Percentiles rank a stretch among this genome's conserved stretches.
Conservation (phyloP, 2,888 invertebrate species). For the Rhamphomyia laevipes region DNA sequence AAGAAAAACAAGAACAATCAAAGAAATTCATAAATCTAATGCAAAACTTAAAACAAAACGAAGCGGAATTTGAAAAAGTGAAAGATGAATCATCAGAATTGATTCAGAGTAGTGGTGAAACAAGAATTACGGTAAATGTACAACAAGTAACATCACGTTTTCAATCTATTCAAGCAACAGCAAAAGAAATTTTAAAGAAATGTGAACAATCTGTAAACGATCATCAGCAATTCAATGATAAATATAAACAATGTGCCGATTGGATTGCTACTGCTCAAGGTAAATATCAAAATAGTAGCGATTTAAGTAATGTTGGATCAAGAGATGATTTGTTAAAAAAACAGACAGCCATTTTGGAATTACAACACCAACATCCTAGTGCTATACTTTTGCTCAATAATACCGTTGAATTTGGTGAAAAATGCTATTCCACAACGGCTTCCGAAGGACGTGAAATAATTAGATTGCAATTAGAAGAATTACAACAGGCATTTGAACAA, state of each 20-base stretch:
- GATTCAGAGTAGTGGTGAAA: slow-evolving; percentile 74
- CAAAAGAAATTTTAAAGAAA: slow-evolving; percentile 82
- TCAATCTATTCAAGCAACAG: slow-evolving; percentile 78
- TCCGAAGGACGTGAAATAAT: slow-evolving; percentile 78
- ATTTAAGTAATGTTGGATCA: slow-evolving; percentile 48
- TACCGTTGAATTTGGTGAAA: slow-evolving; percentile 79
- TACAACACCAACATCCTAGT: slow-evolving; percentile 62
- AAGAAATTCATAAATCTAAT: slow-evolving; percentile 80
- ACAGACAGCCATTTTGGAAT: slow-evolving; percentile 56
- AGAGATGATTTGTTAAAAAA: slow-evolving; percentile 59
- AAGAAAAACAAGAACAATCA: slow-evolving; percentile 83
- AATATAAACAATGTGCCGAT: slow-evolving; percentile 71
- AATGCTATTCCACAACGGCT: slow-evolving; percentile 74
- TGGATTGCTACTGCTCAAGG: slow-evolving; percentile 67
- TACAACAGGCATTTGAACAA: slow-evolving; percentile 70
- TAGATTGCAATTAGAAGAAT: slow-evolving; percentile 68
- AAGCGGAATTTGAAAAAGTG: slow-evolving; percentile 75
- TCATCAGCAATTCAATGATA: slow-evolving; percentile 67
- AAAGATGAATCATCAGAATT: slow-evolving; percentile 76
- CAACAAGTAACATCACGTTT: slow-evolving; percentile 84
- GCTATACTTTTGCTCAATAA: slow-evolving; percentile 67
- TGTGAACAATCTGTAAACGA: slow-evolving; percentile 80
- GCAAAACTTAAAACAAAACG: slow-evolving; percentile 67
- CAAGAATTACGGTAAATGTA: slow-evolving; percentile 73
- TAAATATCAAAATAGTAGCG: slow-evolving; percentile 55